Base-by-base conservation (phyloP, 2,888 invertebrate species). In the Tenthredo distinguenda region DNA sequence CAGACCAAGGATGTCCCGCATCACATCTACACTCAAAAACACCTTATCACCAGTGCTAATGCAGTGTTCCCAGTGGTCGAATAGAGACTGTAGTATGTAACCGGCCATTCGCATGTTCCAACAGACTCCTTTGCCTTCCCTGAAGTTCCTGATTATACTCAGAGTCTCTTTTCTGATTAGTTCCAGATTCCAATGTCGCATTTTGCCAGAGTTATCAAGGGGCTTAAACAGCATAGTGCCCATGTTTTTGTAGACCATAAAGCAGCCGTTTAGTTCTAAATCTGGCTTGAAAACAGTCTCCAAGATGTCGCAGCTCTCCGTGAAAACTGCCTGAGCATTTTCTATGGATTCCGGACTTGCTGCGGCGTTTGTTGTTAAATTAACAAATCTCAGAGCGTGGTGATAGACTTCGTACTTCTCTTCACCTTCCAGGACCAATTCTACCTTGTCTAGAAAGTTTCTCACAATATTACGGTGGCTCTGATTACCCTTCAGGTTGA, bases 1-100 rank as follows among this genome's bases (percentile, higher is more conserved):
- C 50, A 90, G 86, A 6, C 87, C 86, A 83, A 89, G 87, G 37
- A 85, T 86, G 43, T 87, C 85, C 18, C 86, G 34, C 26, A 90
- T 88, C 47, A 58, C 84, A 83, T 86, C 86, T 1, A 15, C 31
- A 15, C 84, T 84, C 3, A 90, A 26, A n/a, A 84, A 88, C 47
- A 43, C 40, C 6, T 83, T 76, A 12, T 72, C 87, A 21, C 62
- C 86, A 0, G 21, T 40, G 12, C 21, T 12, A 34, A 81, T 18
- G 31, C 86, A 85, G 0, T 77, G 76, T 72, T 91, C 89, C 90
- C 89, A 91, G 58, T 90, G 88, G n/a, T 55, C 31, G 77, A 90
- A 88, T 12, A 90, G 18, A 6, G 76, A 21, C 68, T 90, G 89
- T 40, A 88, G 58, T 62, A 91, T 84, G 40, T 86, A 84, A n/a